These are phyloP conservation scores for Lithobates pipiens DNA, from an alignment of 2,797 vertebrate genomes.

Conservation along the genomic window DNA sequence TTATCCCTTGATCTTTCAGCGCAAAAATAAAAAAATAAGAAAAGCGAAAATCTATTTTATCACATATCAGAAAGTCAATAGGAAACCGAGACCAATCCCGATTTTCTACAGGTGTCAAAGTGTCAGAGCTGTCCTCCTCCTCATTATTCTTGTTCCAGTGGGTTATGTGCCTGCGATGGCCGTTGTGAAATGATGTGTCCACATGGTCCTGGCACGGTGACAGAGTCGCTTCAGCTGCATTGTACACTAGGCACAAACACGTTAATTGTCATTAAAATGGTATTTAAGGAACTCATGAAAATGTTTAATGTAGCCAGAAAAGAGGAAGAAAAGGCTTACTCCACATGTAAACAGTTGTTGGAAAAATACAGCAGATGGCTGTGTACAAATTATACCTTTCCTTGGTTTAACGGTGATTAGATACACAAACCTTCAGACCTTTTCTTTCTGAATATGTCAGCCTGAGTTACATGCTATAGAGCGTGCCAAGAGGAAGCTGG, in stretches of 20 bases:
- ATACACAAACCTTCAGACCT: conserved; percentile 51
- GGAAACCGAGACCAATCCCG: conserved; percentile 5
- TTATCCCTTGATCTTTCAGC: conserved; percentile 40
- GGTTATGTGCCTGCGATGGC: neutral
- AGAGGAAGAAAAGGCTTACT: conserved; percentile 14
- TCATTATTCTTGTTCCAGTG: conserved; percentile 24
- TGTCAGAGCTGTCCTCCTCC: conserved; percentile 14
- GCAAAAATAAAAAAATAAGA: conserved; percentile 16
- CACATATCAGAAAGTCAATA: conserved; percentile 11
- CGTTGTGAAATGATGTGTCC: conserved; percentile 9
- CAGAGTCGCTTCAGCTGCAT: neutral
- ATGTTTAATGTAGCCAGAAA: conserved; percentile 29
- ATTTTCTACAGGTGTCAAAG: conserved; percentile 33
- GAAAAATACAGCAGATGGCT: conserved; percentile 54
- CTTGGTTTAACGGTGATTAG: conserved; percentile 41
- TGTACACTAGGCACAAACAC: neutral
- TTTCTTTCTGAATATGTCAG: conserved; percentile 40
- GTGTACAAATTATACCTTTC: conserved; percentile 50
- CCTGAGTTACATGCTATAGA: conserved; percentile 37
- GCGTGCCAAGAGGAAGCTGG: conserved; percentile 31
- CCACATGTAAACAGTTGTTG: conserved; percentile 31
- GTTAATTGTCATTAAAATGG: conserved; percentile 33
- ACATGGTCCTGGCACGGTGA: neutral
- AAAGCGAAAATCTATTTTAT: neutral
- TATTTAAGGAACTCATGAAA: conserved; percentile 42